Evolutionary conservation across 2,888 invertebrate genomes (phyloP).

Genomic region (Aproaerema taeniolella): DNA sequence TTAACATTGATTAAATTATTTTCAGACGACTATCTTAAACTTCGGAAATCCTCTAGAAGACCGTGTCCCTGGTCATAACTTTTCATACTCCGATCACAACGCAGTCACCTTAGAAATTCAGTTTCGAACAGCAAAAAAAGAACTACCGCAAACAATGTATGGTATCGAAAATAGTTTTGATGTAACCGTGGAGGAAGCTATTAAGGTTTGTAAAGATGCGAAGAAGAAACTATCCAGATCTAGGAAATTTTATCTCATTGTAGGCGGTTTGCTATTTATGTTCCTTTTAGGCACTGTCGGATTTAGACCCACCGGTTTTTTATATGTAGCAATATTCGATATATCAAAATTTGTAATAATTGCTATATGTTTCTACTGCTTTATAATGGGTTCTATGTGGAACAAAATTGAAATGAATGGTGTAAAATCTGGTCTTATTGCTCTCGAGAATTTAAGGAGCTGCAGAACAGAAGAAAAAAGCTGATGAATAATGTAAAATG

Average conservation of each 20-base stretch:
- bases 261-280: constrained; percentile 67
- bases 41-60: constrained; percentile 85
- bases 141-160: constrained; percentile 21
- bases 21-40: constrained; percentile 55
- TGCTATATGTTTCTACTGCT: constrained; percentile 80
- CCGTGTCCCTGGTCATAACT: constrained; percentile 82
- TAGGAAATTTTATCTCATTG: constrained; percentile 70
- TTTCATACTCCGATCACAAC: constrained; percentile 95
- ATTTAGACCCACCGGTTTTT: constrained; percentile 64
- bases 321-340: constrained; percentile 64
- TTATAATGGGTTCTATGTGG: constrained; percentile 90
- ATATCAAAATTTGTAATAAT: constrained; percentile 80
- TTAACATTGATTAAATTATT: too few relatives aligned
- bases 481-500: too few relatives aligned
- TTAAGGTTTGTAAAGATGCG: constrained; percentile 78
- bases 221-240: constrained; percentile 64
- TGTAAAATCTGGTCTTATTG: constrained; percentile 83
- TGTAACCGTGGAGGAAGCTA: constrained; percentile 74
- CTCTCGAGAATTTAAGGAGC: constrained; percentile 78
- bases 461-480: too few relatives aligned
- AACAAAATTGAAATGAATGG: constrained; percentile 88
- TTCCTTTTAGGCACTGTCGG: constrained; percentile 71
- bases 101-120: constrained; percentile 81
- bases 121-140: constrained; percentile 26
- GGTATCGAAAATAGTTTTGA: constrained; percentile 33